Percentiles rank a stretch among this genome's conserved stretches.
Evolutionary conservation across 2,113 vertebrate genomes (phyloP).

Genomic region (Lepus europaeus): DNA sequence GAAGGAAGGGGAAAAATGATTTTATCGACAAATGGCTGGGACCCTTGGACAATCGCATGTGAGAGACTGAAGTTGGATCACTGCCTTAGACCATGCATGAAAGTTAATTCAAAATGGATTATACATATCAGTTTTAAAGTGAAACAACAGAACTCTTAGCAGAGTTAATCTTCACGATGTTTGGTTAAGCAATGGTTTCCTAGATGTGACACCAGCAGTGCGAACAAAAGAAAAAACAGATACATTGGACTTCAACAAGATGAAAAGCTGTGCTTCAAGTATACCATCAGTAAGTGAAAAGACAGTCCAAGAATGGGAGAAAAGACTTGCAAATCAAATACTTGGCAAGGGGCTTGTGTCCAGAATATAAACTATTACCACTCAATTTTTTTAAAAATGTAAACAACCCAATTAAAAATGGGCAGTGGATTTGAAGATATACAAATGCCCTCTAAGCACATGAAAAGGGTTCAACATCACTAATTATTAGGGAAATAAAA

Average conservation of each 20-base stretch:
- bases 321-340: conserved; percentile 20
- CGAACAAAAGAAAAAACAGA: not conserved
- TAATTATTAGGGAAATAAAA: not conserved
- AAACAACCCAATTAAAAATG: not conserved
- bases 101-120: conserved; percentile 15
- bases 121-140: not conserved
- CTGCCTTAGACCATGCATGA: not conserved
- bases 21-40: conserved; percentile 17
- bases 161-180: not conserved
- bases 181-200: conserved; percentile 36
- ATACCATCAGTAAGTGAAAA: conserved; percentile 3
- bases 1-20: not conserved
- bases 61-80: not conserved
- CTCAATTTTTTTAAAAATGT: not conserved
- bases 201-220: not conserved
- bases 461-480: not conserved
- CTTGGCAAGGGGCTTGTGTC: not conserved
- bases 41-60: not conserved
- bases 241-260: conserved; percentile 19
- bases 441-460: not conserved
- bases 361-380: not conserved
- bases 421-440: not conserved
- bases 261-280: not conserved
- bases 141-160: conserved; percentile 24
- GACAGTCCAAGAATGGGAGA: not conserved